Conservation (phyloP, 2,797 vertebrate genomes). For the Alcedo quadribrachys region DNA sequence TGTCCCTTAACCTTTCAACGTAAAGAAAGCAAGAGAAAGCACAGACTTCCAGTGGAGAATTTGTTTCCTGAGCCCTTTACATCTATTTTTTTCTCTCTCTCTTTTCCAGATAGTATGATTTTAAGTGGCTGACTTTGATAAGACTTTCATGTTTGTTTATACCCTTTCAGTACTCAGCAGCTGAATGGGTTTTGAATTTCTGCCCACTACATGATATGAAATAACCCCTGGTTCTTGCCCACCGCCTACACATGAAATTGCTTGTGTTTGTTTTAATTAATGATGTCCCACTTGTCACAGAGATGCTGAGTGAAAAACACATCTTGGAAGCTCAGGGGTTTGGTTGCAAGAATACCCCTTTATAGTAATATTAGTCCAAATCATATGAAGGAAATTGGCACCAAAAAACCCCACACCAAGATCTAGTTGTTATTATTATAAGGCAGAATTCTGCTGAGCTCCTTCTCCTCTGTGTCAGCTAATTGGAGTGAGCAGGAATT, state of each 20-base stretch:
- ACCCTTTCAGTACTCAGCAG: conserved; percentile 53
- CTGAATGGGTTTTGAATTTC: conserved; percentile 73
- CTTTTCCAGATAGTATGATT: not conserved
- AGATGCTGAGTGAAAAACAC: conserved; percentile 38
- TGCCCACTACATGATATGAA: conserved; percentile 72
- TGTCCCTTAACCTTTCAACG: not conserved
- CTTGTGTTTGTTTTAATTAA: conserved; percentile 57
- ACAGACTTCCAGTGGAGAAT: not conserved
- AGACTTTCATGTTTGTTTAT: conserved; percentile 67
- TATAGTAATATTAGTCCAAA: not conserved
- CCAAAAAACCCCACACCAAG: not conserved
- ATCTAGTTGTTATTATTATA: not conserved
- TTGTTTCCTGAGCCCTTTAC: not conserved
- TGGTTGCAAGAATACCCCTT: conserved; percentile 32
- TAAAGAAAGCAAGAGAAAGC: not conserved
- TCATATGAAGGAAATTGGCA: not conserved
- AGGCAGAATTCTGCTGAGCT: not conserved
- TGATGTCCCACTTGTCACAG: conserved; percentile 64
- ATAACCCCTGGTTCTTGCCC: conserved; percentile 73
- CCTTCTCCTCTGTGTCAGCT: not conserved
- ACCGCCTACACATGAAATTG: conserved; percentile 66
- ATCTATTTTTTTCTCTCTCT: not conserved
- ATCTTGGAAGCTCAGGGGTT: conserved; percentile 13
- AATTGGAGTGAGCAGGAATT: not conserved
- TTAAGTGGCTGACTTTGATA: conserved; percentile 61